A percentile compares a stretch with the other conserved stretches of the same genome.
Conservation (phyloP, 2,113 vertebrate species). For the Strigops habroptila region DNA sequence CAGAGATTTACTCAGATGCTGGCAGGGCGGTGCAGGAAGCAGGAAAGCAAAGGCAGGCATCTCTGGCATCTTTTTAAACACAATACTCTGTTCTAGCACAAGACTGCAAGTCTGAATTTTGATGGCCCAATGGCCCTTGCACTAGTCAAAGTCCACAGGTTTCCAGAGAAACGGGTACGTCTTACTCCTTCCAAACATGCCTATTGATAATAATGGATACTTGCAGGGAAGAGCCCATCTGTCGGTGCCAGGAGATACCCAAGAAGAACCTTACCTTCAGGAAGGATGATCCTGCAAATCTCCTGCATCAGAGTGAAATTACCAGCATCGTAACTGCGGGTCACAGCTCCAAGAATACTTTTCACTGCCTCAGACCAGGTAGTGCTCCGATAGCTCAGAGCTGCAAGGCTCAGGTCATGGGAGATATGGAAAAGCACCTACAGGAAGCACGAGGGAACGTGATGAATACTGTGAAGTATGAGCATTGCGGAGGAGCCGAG, state of each 20-base stretch:
- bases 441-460: background rate
- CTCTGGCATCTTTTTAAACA: background rate
- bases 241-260: background rate
- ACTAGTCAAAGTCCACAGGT: background rate
- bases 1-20: background rate
- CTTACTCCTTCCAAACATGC: background rate
- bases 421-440: slow-evolving; percentile 85
- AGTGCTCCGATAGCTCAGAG: slow-evolving; percentile 71
- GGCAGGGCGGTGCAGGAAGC: background rate
- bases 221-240: background rate
- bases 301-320: slow-evolving; percentile 80
- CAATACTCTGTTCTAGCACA: background rate
- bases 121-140: accelerated
- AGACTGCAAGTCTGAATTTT: background rate
- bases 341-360: slow-evolving; percentile 75
- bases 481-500: background rate
- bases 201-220: background rate
- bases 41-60: background rate
- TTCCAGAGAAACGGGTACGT: background rate
- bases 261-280: slow-evolving; percentile 73
- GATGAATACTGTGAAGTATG: background rate
- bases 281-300: slow-evolving; percentile 79
- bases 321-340: slow-evolving; percentile 72
- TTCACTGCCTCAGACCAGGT: slow-evolving; percentile 67
- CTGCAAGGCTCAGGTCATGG: slow-evolving; percentile 82